Evolutionary conservation across 1,140 invertebrate species (phyloP).

Genomic region (Gonatopus flavifemur): DNA sequence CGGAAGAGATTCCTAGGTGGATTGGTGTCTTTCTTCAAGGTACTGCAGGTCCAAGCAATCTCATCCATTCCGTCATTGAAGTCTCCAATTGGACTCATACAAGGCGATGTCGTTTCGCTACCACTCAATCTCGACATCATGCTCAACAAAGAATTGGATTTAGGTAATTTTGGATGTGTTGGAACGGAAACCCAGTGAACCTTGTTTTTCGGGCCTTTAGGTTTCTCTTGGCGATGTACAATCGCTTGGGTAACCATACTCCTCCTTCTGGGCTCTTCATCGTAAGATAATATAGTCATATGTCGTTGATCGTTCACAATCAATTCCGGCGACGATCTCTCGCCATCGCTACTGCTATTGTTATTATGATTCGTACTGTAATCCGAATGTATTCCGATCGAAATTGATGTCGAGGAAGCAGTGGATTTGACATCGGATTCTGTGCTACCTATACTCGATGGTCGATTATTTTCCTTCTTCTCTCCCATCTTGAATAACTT

Average conservation of each 20-base stretch:
- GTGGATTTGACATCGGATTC: constrained; percentile 9
- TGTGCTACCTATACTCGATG: constrained; percentile 6
- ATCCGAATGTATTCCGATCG: constrained; percentile 8
- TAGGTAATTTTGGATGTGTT: constrained; percentile 16
- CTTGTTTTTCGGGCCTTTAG: not conserved
- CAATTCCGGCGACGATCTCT: not conserved
- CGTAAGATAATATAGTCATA: too few relatives aligned
- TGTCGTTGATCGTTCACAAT: too few relatives aligned
- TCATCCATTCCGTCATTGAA: not conserved
- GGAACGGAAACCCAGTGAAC: constrained; percentile 31
- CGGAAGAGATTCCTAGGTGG: constrained; percentile 8
- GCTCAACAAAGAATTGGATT: constrained; percentile 29
- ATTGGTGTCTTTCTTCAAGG: not conserved
- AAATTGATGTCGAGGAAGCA: constrained; percentile 5
- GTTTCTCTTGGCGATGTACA: not conserved
- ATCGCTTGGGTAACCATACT: not conserved
- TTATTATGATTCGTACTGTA: too few relatives aligned
- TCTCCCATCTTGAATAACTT: too few relatives aligned
- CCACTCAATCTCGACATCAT: constrained; percentile 4
- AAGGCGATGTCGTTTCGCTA: not conserved
- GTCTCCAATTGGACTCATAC: constrained; percentile 27
- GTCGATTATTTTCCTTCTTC: too few relatives aligned
- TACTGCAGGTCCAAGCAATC: not conserved
- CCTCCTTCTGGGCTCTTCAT: constrained; percentile 6
- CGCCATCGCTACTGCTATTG: constrained; percentile 14